Evolutionary conservation across 2,888 invertebrate genomes (phyloP).

Genomic region (Pheosia gnoma): DNA sequence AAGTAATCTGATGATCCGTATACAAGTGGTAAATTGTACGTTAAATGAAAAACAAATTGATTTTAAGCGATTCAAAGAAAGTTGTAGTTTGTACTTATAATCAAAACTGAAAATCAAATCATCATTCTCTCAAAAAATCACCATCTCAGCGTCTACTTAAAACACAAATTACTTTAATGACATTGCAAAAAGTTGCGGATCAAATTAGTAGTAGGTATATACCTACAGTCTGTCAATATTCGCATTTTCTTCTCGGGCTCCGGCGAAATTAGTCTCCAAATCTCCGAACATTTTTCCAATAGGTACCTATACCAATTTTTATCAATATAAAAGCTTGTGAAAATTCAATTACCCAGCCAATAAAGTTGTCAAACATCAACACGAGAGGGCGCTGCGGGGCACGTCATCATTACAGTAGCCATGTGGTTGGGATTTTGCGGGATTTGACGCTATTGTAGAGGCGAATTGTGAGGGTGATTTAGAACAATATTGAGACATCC

Average conservation of each 20-base stretch:
- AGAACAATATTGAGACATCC: background rate
- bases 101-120: background rate
- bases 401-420: constrained; percentile 37
- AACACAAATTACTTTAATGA: constrained; percentile 7
- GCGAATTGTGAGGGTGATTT: constrained; percentile 8
- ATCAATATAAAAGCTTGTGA: constrained; percentile 63
- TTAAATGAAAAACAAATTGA: too few relatives aligned
- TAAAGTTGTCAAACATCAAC: constrained; percentile 74
- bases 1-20: too few relatives aligned
- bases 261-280: constrained; percentile 37
- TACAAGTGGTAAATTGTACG: too few relatives aligned
- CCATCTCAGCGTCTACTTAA: background rate
- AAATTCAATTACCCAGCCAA: constrained; percentile 73
- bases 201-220: constrained; percentile 21
- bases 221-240: constrained; percentile 34
- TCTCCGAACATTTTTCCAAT: constrained; percentile 44
- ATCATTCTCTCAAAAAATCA: background rate
- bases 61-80: too few relatives aligned
- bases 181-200: constrained; percentile 9
- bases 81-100: too few relatives aligned
- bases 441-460: constrained; percentile 21
- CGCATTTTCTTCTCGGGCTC: constrained; percentile 35
- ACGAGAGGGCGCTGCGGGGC: constrained; percentile 41
- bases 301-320: constrained; percentile 49
- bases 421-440: constrained; percentile 20